Percentiles rank a stretch among this genome's conserved stretches.
These are phyloP conservation scores for Centruroides sculpturatus DNA, from an alignment of 1,140 invertebrate species.

Conservation along the genomic window DNA sequence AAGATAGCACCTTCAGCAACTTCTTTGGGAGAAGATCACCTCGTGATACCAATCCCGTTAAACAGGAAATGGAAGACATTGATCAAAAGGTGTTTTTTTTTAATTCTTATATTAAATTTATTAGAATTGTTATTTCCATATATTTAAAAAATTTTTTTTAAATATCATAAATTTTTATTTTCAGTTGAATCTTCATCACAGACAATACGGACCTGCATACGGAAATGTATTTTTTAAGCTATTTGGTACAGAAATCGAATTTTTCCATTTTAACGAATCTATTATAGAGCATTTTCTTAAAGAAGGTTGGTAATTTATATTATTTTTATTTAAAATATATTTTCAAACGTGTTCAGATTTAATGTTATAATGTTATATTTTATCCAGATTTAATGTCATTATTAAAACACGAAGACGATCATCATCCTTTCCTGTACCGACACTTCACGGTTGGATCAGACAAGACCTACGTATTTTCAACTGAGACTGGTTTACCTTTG, in stretches of 20 bases:
- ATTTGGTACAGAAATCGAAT: conserved; percentile 5
- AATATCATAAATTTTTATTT: neutral
- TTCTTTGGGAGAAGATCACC: conserved; percentile 7
- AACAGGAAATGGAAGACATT: conserved; percentile 14
- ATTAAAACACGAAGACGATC: no score
- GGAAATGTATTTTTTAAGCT: conserved; percentile 7
- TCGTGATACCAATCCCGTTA: conserved; percentile 1
- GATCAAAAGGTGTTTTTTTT: conserved; percentile 9
- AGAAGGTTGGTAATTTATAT: neutral
- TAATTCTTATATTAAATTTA: no score
- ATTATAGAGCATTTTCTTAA: conserved; percentile 10
- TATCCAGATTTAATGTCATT: no score
- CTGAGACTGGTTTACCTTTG: conserved; percentile 15
- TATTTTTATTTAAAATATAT: no score
- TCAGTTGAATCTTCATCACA: conserved; percentile 4
- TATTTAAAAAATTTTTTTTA: no score
- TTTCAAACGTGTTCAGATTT: no score
- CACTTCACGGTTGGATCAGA: conserved; percentile 3
- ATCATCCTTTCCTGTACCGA: no score
- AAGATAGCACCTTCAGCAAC: conserved; percentile 9
- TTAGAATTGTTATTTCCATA: no score
- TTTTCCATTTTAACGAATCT: conserved; percentile 9
- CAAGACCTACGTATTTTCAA: conserved; percentile 8
- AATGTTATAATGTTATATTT: no score
- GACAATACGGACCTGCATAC: conserved; percentile 1